Base-by-base conservation (phyloP, 2,113 vertebrate species). In the Stigmatopora nigra region DNA sequence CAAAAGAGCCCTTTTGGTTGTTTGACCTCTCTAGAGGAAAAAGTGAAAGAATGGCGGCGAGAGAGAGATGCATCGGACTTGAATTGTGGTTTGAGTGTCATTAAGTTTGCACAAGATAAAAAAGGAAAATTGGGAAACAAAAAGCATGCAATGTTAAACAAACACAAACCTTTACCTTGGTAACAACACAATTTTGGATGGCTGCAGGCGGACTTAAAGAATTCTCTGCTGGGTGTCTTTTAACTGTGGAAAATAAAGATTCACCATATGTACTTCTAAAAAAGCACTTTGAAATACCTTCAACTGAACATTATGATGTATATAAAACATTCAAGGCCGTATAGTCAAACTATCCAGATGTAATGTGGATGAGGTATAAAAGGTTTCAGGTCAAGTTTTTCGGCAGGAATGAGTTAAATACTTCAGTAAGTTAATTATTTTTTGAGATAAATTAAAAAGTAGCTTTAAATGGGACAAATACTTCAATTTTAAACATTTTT, bases 251-350 rank as follows among this genome's bases (percentile, higher is more conserved):
- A 57, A 68, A 17, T 60, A 60, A 70, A 53, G 52, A 76, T 7
- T 13, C 51, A 68, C 19, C 17, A 51, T 53, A 19, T 66, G 76
- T 11, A 57, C 14, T 59, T 52, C 15, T 58, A 48, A 55, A 38
- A 38, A 67, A 63, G 51, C 12, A 41, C 36, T 60, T 65, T 62
- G 25, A 62, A 73, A 72, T 51, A 52, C 22, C 25, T 63, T 71
- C 64, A 52, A 11, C 45, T 46, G 56, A 73, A 73, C n/a, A 80
- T 66, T 65, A 76, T 48, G 59, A 79, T 73, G 66, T 65, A 77
- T 83, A 78, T 62, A 61, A 65, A 68, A 46, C 69, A 45, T 58
- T 49, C 63, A 77, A 80, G 57, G 36, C n/a, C 13, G 8, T 51
- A 31, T 47, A 65, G 35, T 75, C 67, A 63, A 67, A 51, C 61